Percentiles rank a stretch among this genome's conserved stretches.
These are phyloP conservation scores for Podarcis siculus DNA, from an alignment of 2,797 vertebrate genomes.

Conservation along the genomic window DNA sequence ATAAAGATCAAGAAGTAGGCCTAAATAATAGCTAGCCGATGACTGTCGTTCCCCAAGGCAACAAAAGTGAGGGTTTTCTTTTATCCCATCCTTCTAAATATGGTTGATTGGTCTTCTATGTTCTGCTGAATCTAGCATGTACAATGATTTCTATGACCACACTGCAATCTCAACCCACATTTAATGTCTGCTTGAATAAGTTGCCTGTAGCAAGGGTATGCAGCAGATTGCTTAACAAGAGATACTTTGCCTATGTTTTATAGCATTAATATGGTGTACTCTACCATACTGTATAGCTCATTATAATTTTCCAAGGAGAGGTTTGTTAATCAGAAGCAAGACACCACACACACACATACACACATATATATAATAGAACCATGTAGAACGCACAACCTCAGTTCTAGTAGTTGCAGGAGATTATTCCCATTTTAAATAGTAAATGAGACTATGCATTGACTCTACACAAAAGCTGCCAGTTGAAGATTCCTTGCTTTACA, in stretches of 20 bases:
- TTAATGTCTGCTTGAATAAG: background rate
- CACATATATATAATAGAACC: too few relatives aligned
- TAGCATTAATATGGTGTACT: background rate
- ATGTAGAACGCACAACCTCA: background rate
- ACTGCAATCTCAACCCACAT: background rate
- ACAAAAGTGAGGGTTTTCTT: background rate
- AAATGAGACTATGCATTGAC: background rate
- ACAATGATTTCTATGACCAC: background rate
- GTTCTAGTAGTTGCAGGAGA: background rate
- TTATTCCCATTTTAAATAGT: background rate
- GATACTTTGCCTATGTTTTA: background rate
- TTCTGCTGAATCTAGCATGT: background rate
- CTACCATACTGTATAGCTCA: background rate
- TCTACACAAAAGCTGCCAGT: background rate
- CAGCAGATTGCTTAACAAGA: background rate
- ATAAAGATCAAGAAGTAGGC: background rate
- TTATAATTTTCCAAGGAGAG: background rate
- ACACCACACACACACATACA: background rate
- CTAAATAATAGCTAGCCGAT: background rate
- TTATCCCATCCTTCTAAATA: background rate
- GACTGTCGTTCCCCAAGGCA: background rate
- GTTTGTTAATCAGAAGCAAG: slow-evolving; percentile 4
- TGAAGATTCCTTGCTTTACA: background rate
- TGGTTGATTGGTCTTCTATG: background rate
- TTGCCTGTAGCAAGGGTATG: background rate